A percentile compares a stretch with the other conserved stretches of the same genome.
These are phyloP conservation scores for Dryadula phaetusa DNA, from an alignment of 2,888 invertebrate genomes.

Conservation along the genomic window DNA sequence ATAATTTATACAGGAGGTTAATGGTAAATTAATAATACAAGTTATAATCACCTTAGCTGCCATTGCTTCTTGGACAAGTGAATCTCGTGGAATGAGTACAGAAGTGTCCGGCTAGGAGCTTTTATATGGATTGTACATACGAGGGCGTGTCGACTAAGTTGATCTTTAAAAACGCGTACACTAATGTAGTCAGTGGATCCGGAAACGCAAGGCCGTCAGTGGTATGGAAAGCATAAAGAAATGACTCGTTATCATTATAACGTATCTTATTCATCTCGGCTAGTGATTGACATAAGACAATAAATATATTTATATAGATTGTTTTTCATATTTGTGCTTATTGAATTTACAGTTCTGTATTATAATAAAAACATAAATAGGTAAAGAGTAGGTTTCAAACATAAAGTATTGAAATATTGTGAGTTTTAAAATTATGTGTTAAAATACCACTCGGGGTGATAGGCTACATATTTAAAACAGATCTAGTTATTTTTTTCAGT, in stretches of 20 bases:
- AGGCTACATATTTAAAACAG: too few relatives aligned
- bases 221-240: slow-evolving; percentile 50
- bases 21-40: neutral
- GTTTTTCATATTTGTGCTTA: neutral
- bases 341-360: neutral
- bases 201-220: slow-evolving; percentile 60
- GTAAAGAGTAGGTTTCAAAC: too few relatives aligned
- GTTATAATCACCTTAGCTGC: slow-evolving; percentile 73
- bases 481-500: too few relatives aligned
- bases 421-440: too few relatives aligned
- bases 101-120: slow-evolving; percentile 60
- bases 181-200: slow-evolving; percentile 54
- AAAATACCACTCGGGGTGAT: too few relatives aligned
- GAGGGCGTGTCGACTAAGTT: slow-evolving; percentile 73
- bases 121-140: slow-evolving; percentile 68
- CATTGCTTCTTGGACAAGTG: slow-evolving; percentile 72
- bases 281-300: neutral
- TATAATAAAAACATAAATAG: too few relatives aligned
- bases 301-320: neutral
- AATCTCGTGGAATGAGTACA: slow-evolving; percentile 72
- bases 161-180: slow-evolving; percentile 67
- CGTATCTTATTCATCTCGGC: slow-evolving; percentile 22
- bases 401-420: too few relatives aligned
- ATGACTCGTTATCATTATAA: slow-evolving; percentile 41
- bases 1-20: neutral